These are phyloP conservation scores for Rhodinocichla rosea DNA, from an alignment of 2,113 vertebrate genomes.

Conservation along the genomic window DNA sequence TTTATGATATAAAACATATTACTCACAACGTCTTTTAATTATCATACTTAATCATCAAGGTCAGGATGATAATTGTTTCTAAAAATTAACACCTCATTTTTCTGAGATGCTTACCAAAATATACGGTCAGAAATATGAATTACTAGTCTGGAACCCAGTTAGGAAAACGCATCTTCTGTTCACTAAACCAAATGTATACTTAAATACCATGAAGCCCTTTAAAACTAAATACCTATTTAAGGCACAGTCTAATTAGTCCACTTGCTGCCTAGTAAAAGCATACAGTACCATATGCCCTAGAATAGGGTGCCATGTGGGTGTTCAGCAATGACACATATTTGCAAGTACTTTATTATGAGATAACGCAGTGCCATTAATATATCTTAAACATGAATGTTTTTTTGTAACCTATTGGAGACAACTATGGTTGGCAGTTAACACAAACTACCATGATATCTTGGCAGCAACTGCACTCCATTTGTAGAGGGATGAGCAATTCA, in stretches of 20 bases:
- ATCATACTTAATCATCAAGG: slow-evolving; percentile 82
- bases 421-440: slow-evolving; percentile 60
- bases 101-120: slow-evolving; percentile 60
- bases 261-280: slow-evolving; percentile 61
- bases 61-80: slow-evolving; percentile 80
- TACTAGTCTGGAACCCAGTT: slow-evolving; percentile 26
- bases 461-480: slow-evolving; percentile 38
- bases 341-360: slow-evolving; percentile 66
- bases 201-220: slow-evolving; percentile 64
- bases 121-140: slow-evolving; percentile 58
- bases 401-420: slow-evolving; percentile 59
- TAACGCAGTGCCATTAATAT: slow-evolving; percentile 66
- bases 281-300: slow-evolving; percentile 60
- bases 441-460: slow-evolving; percentile 58
- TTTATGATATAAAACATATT: slow-evolving; percentile 82
- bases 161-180: slow-evolving; percentile 58
- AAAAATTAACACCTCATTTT: slow-evolving; percentile 75
- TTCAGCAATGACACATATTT: slow-evolving; percentile 60
- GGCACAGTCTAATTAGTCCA: slow-evolving; percentile 65
- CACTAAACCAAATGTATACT: slow-evolving; percentile 59
- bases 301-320: slow-evolving; percentile 58
- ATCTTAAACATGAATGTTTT: slow-evolving; percentile 59
- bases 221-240: slow-evolving; percentile 68
- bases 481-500: slow-evolving; percentile 49
- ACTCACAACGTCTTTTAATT: slow-evolving; percentile 78